phyloP scores from a whole-genome alignment of 2,888 invertebrate species.

The Sphaerophoria rueppellii region DNA sequence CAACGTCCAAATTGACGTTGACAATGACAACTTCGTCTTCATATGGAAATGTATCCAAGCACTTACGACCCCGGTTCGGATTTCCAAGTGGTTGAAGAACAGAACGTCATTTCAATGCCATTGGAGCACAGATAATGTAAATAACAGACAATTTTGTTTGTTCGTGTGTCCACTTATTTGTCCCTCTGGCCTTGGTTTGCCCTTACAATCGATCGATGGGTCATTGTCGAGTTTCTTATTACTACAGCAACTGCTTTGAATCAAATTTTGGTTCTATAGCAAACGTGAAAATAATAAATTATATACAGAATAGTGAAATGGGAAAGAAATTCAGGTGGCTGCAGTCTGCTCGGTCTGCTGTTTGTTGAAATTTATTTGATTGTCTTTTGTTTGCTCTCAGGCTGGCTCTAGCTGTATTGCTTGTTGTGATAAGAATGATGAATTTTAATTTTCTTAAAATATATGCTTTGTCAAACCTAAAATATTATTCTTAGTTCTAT shows the following conservation, averaged over 20 bases:
- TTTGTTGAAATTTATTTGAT: slow-evolving; percentile 38
- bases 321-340: slow-evolving; percentile 56
- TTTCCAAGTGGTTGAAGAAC: slow-evolving; percentile 21
- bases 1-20: too few relatives aligned
- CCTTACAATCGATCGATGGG: neutral
- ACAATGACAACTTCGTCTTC: slow-evolving; percentile 17
- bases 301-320: slow-evolving; percentile 26
- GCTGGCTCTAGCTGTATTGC: too few relatives aligned
- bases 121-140: slow-evolving; percentile 59
- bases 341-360: neutral
- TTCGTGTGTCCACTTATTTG: slow-evolving; percentile 49
- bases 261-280: slow-evolving; percentile 37
- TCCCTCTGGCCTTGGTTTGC: slow-evolving; percentile 16
- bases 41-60: slow-evolving; percentile 70
- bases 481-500: too few relatives aligned
- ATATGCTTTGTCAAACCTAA: too few relatives aligned
- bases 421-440: too few relatives aligned
- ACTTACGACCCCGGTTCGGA: slow-evolving; percentile 37
- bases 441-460: too few relatives aligned
- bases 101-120: slow-evolving; percentile 36
- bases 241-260: slow-evolving; percentile 42
- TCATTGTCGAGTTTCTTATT: slow-evolving; percentile 22
- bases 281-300: slow-evolving; percentile 43
- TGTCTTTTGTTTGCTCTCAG: slow-evolving; percentile 53
- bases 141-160: slow-evolving; percentile 53